Evolutionary conservation across 1,140 invertebrate species (phyloP).

Genomic region (Lucilia cuprina): DNA sequence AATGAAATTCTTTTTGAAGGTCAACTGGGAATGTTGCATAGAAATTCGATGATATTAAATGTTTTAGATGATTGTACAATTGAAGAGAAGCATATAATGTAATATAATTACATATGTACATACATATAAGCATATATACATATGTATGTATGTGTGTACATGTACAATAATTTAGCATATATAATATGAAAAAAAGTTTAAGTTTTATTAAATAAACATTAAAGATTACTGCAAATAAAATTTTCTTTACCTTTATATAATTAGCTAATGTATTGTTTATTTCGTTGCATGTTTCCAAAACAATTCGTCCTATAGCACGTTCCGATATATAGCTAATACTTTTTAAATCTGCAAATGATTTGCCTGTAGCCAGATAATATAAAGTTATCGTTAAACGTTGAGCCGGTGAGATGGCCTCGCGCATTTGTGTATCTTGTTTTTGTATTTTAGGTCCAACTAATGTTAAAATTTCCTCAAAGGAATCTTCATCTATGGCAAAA

Average conservation of each 20-base stretch:
- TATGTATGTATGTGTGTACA: too few species aligned
- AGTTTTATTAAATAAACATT: not conserved
- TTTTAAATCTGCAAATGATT: not conserved
- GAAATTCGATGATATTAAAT: not conserved
- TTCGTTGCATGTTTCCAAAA: not conserved
- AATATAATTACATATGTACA: too few species aligned
- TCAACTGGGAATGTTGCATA: not conserved
- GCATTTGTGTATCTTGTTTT: conserved; percentile 9
- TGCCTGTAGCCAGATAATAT: conserved; percentile 17
- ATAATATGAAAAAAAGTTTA: not conserved
- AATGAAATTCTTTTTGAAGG: not conserved
- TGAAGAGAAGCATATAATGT: too few species aligned
- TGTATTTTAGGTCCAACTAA: too few species aligned
- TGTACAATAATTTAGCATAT: not conserved
- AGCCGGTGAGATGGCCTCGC: conserved; percentile 21
- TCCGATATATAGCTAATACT: not conserved
- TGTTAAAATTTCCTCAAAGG: too few species aligned
- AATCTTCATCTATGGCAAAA: too few species aligned
- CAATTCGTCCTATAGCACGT: too few species aligned
- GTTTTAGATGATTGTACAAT: not conserved
- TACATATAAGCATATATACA: too few species aligned
- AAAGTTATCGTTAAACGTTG: not conserved
- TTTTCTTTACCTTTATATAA: not conserved
- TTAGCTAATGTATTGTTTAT: not conserved
- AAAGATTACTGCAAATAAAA: too few species aligned